Evolutionary conservation across 2,797 vertebrate genomes (phyloP).

Genomic region (Cuniculus paca): DNA sequence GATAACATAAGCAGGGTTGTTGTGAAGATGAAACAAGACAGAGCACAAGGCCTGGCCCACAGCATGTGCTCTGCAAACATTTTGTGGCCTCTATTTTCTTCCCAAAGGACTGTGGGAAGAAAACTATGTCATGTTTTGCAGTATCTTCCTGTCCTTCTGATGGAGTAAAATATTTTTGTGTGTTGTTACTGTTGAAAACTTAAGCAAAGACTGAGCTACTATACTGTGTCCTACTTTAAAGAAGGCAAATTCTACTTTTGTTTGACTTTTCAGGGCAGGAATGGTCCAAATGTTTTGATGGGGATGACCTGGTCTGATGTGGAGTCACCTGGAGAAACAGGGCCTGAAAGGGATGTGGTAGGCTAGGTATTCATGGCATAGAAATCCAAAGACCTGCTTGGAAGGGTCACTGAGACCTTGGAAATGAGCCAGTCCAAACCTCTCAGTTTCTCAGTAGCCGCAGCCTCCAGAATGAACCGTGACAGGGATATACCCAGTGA

Average conservation of each 20-base stretch:
- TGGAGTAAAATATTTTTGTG: not conserved
- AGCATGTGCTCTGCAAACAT: accelerated
- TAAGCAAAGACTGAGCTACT: conserved; percentile 2
- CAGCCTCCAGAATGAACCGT: not conserved
- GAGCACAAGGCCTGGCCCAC: not conserved
- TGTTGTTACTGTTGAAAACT: not conserved
- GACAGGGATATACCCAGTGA: not conserved
- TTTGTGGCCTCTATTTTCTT: not conserved
- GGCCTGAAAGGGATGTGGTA: not conserved
- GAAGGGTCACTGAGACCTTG: not conserved
- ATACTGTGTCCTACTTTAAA: not conserved
- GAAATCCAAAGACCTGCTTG: not conserved
- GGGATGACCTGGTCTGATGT: not conserved
- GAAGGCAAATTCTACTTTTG: not conserved
- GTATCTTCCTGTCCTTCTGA: not conserved
- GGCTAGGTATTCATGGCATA: not conserved
- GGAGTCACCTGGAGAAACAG: not conserved
- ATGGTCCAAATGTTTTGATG: not conserved
- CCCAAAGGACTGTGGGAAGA: no score
- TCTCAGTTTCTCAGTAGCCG: not conserved
- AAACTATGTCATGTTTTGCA: not conserved
- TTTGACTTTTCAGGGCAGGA: not conserved
- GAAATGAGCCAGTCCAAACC: not conserved
- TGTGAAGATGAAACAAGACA: not conserved
- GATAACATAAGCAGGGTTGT: not conserved